Conservation (phyloP, 2,113 vertebrate genomes). For the Puntigrus tetrazona region DNA sequence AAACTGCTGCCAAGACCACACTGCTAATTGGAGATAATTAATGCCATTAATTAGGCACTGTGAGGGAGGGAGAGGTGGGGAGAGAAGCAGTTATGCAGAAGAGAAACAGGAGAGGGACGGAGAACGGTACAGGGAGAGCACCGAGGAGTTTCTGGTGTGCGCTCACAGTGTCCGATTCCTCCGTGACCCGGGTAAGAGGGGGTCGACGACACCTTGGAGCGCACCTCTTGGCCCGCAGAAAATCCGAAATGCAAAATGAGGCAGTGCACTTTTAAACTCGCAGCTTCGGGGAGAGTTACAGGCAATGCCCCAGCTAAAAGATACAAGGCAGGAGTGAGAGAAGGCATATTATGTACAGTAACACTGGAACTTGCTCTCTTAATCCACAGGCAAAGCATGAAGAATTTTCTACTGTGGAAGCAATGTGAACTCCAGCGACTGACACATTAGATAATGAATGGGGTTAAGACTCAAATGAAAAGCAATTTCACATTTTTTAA, state of each 20-base stretch:
- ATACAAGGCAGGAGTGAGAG: neutral
- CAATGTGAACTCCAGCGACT: neutral
- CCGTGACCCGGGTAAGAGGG: slow-evolving; percentile 23
- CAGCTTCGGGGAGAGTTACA: neutral
- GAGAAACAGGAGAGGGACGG: slow-evolving; percentile 48
- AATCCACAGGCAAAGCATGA: neutral
- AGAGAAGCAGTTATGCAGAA: slow-evolving; percentile 34
- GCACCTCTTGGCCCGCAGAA: slow-evolving; percentile 8
- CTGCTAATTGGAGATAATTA: slow-evolving; percentile 63
- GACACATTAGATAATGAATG: neutral
- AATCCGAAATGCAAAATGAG: neutral
- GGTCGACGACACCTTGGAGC: neutral
- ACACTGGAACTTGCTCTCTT: neutral
- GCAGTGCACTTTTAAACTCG: slow-evolving; percentile 3
- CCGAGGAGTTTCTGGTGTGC: slow-evolving; percentile 12
- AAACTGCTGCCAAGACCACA: slow-evolving; percentile 50
- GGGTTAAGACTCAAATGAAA: neutral
- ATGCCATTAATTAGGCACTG: slow-evolving; percentile 64
- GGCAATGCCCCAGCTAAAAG: neutral
- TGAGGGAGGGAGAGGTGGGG: slow-evolving; percentile 37
- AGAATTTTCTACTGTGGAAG: too few species aligned
- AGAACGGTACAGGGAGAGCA: slow-evolving; percentile 18
- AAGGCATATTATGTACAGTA: neutral
- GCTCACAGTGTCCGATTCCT: slow-evolving; percentile 36
- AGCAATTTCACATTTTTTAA: too few species aligned